These are phyloP conservation scores for Polyodon spathula DNA, from an alignment of 2,113 vertebrate species.

Conservation along the genomic window DNA sequence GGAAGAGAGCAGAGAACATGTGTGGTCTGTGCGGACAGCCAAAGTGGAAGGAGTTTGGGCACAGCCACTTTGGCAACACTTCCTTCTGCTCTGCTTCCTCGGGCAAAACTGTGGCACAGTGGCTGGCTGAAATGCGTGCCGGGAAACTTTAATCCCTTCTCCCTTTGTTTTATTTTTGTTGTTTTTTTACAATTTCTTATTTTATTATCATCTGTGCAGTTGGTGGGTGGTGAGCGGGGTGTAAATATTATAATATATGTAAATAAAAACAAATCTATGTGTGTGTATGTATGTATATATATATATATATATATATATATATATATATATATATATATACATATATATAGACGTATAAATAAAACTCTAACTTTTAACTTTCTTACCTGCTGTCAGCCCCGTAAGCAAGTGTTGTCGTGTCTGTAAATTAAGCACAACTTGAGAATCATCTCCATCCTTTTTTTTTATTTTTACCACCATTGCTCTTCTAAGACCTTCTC, in stretches of 20 bases:
- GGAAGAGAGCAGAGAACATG: background rate
- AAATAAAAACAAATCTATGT: no score
- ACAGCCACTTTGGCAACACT: constrained; percentile 1
- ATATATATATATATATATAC: no score
- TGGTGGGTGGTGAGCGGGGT: no score
- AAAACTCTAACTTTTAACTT: no score
- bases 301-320: background rate
- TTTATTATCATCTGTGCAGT: no score
- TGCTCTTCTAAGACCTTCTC: no score
- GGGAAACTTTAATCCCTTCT: background rate
- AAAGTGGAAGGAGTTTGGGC: background rate
- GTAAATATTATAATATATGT: background rate
- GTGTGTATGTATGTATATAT: background rate
- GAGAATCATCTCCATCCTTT: no score
- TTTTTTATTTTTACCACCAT: no score
- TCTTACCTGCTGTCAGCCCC: no score
- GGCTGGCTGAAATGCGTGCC: constrained; percentile 3
- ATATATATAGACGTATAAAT: constrained; percentile 1
- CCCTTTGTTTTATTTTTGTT: background rate
- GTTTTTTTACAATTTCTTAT: no score
- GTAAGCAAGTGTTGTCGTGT: no score
- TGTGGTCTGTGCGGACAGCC: constrained; percentile 4
- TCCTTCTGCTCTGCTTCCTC: constrained; percentile 3
- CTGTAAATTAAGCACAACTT: no score
- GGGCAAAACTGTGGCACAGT: constrained; percentile 2